Percentiles rank a stretch among this genome's conserved stretches.
Conservation (phyloP, 2,888 invertebrate species). For the Xanthostigma xanthostigma region DNA sequence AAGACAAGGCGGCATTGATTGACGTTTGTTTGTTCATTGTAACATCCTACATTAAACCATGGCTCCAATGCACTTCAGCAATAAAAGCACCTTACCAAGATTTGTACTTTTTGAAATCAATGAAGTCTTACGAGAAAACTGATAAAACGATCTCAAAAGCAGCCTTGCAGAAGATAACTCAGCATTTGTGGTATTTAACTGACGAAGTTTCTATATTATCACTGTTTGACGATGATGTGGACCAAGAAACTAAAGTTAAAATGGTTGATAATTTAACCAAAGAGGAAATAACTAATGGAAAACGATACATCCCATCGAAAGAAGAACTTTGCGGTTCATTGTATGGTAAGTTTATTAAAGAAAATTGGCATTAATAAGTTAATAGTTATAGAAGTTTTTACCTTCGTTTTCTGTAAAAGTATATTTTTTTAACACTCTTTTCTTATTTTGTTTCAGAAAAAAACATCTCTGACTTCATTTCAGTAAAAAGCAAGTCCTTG, state of each 20-base stretch:
- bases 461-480: conserved; percentile 7
- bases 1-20: conserved; percentile 10
- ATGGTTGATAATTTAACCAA: conserved; percentile 10
- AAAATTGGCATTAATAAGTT: too few relatives aligned
- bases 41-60: conserved; percentile 17
- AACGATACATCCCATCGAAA: conserved; percentile 14
- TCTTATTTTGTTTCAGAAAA: neutral
- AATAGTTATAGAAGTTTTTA: too few relatives aligned
- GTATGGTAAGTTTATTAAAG: conserved; percentile 7
- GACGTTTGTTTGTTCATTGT: conserved; percentile 7
- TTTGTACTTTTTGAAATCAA: conserved; percentile 13
- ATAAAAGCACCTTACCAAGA: too few relatives aligned
- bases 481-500: conserved; percentile 7
- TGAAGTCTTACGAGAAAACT: conserved; percentile 10
- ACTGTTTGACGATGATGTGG: conserved; percentile 9
- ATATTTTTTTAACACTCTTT: neutral
- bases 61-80: conserved; percentile 14
- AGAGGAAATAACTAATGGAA: conserved; percentile 7
- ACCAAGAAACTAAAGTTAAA: conserved; percentile 9
- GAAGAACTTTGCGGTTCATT: conserved; percentile 19
- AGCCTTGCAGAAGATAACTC: conserved; percentile 11
- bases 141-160: conserved; percentile 12
- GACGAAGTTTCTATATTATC: conserved; percentile 11
- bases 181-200: conserved; percentile 13
- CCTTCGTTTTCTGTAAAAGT: neutral